These are phyloP conservation scores for Eremobia ochroleuca DNA, from an alignment of 2,888 invertebrate genomes.

Conservation along the genomic window DNA sequence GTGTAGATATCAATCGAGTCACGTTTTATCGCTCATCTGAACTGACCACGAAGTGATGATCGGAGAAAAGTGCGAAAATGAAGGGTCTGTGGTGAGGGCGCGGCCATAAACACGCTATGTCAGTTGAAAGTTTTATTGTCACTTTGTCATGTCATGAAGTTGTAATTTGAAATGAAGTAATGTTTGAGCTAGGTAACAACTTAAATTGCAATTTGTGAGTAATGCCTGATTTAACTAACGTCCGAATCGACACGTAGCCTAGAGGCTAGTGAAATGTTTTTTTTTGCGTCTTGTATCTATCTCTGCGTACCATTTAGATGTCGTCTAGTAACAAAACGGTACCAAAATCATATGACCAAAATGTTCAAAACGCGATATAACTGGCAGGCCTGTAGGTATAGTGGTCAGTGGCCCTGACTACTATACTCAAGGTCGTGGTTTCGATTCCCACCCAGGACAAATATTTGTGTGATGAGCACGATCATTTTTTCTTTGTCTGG, in stretches of 20 bases:
- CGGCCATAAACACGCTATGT: conserved; percentile 9
- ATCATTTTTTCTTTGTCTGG: too few species aligned
- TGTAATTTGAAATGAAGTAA: too few species aligned
- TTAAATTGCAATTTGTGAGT: neutral
- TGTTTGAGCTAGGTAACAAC: neutral
- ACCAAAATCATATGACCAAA: neutral
- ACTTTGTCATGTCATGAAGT: neutral
- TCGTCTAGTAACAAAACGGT: neutral
- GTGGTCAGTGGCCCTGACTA: too few species aligned
- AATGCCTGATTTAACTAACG: neutral
- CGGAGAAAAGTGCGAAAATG: conserved; percentile 30
- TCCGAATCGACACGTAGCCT: neutral
- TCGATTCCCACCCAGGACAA: too few species aligned
- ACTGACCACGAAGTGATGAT: conserved; percentile 31
- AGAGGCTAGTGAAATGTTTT: neutral
- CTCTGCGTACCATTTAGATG: neutral
- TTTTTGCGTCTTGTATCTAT: neutral
- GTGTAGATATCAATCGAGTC: conserved; percentile 7
- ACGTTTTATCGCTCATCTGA: conserved; percentile 36
- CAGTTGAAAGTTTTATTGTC: neutral
- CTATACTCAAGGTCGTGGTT: too few species aligned
- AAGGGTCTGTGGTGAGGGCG: conserved; percentile 9
- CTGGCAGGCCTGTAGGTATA: too few species aligned
- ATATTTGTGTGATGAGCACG: too few species aligned
- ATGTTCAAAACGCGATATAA: neutral